Percentiles rank a stretch among this genome's conserved stretches.
Evolutionary conservation across 2,888 invertebrate species (phyloP).

Genomic region (Drosophila mercatorum): DNA sequence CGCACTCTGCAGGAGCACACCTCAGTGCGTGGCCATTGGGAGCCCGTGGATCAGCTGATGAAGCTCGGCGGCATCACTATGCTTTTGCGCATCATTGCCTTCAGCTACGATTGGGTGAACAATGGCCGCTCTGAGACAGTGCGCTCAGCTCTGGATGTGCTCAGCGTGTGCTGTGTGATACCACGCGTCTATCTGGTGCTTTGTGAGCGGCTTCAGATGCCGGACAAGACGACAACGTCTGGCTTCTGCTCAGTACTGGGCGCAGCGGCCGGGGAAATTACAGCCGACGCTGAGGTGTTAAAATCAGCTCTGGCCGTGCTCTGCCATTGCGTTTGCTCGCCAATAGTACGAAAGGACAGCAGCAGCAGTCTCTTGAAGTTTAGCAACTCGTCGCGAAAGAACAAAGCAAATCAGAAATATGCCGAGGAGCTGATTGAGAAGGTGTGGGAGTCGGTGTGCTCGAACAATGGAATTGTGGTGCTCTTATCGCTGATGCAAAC

Average conservation of each 20-base stretch:
- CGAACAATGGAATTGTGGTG: slow-evolving; percentile 98
- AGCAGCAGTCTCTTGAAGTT: slow-evolving; percentile 73
- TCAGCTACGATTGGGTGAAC: slow-evolving; percentile 95
- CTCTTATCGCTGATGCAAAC: slow-evolving; percentile 94
- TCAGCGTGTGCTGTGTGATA: slow-evolving; percentile 95
- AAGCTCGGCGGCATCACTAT: slow-evolving; percentile 93
- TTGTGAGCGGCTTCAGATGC: slow-evolving; percentile 91
- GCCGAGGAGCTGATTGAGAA: slow-evolving; percentile 95
- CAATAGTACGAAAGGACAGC: slow-evolving; percentile 86
- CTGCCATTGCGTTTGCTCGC: slow-evolving; percentile 97
- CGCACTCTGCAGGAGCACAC: slow-evolving; percentile 91
- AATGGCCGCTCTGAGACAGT: slow-evolving; percentile 92
- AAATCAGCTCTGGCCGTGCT: slow-evolving; percentile 95
- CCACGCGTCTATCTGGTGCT: slow-evolving; percentile 91
- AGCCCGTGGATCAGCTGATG: slow-evolving; percentile 94
- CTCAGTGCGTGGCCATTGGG: slow-evolving; percentile 92
- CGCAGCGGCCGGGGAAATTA: slow-evolving; percentile 96
- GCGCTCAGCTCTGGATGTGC: slow-evolving; percentile 92
- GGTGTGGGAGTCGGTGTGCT: slow-evolving; percentile 97
- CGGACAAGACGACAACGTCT: slow-evolving; percentile 91
- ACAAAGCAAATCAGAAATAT: slow-evolving; percentile 87
- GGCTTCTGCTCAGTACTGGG: slow-evolving; percentile 92
- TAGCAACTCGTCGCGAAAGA: slow-evolving; percentile 72
- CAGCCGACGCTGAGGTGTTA: slow-evolving; percentile 95
- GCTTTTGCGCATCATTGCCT: slow-evolving; percentile 93